These are phyloP conservation scores for Pachycephala philippinensis DNA, from an alignment of 2,113 vertebrate species.

Conservation along the genomic window DNA sequence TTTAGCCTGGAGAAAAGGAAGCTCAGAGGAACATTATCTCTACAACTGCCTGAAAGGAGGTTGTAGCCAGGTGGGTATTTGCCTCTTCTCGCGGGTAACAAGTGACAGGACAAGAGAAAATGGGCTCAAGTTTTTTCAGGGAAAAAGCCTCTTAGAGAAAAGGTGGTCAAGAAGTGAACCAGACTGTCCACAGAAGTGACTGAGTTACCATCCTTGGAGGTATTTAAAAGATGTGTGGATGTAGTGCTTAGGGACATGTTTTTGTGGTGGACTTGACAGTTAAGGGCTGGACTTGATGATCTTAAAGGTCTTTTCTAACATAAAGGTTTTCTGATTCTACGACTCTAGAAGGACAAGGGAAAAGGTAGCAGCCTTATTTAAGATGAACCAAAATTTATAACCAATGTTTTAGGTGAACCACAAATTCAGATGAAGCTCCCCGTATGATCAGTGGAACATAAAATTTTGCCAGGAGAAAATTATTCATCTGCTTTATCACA, in stretches of 20 bases:
- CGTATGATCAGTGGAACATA: not conserved
- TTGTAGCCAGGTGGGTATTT: accelerated
- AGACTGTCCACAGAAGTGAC: not conserved
- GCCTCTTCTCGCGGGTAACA: not conserved
- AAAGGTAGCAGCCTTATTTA: not conserved
- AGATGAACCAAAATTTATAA: not conserved
- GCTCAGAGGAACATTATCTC: too few species aligned
- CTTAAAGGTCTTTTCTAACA: not conserved
- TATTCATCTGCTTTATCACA: not conserved
- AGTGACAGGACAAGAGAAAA: not conserved
- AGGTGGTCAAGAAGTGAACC: not conserved
- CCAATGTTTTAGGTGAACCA: not conserved
- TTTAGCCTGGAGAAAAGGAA: not conserved
- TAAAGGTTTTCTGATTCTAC: not conserved
- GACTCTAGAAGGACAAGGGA: not conserved
- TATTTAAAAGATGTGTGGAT: not conserved
- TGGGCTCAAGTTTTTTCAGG: not conserved
- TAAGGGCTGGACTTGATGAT: not conserved
- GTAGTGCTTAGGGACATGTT: not conserved
- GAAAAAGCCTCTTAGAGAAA: not conserved
- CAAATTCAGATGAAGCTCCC: not conserved
- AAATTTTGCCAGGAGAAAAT: not conserved
- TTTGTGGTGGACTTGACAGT: not conserved
- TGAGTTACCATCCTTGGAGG: not conserved
- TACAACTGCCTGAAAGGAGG: not conserved